Evolutionary conservation across 2,797 vertebrate genomes (phyloP), one percentile per base, ranked within the genome.

Genomic region (Lemur catta): DNA sequence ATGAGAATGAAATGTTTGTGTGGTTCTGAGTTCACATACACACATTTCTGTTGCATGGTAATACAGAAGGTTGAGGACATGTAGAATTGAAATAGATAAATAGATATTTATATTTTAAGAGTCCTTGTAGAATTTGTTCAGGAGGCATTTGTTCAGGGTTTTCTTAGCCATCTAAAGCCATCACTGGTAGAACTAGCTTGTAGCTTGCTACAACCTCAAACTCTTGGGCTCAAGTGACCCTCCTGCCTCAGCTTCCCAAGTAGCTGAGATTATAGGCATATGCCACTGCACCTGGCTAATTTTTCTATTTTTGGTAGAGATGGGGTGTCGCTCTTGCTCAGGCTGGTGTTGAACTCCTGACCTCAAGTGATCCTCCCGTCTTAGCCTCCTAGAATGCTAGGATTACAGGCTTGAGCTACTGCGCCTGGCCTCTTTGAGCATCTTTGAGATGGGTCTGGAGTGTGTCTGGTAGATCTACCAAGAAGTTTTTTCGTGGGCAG

Each of bases 101-200:
- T 94, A 84, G 35, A 18, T 87, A n/a, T 85, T 89, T 88, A n/a
- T 57, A 26, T 88, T 95, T 92, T 33, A 52, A 59, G n/a, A 78
- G 85, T 93, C 18, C 48, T 79, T 6, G n/a, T 89, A 81, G 57
- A 93, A 76, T 22, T 93, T 38, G 5, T 38, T 91, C 11, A 86
- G 50, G n/a, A 89, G 15, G 22, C 89, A 65, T 81, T 93, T 96
- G 30, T 86, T 35, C 9, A 89, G 63, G 28, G 17, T 94, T 93
- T 91, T 75, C n/a, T 89, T 78, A 69, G 43, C 57, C 67, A 14
- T 87, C n/a, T 92, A 26, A 87, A 57, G 30, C 9, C 18, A n/a
- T 82, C 28, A 87, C 28, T 63, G 26, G 43, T 85, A 69, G 92
- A 84, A 50, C 55, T 96, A 75, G n/a, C 43, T 63, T 61, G 7